Base-by-base conservation (phyloP, 2,113 vertebrate species). In the Charina bottae region DNA sequence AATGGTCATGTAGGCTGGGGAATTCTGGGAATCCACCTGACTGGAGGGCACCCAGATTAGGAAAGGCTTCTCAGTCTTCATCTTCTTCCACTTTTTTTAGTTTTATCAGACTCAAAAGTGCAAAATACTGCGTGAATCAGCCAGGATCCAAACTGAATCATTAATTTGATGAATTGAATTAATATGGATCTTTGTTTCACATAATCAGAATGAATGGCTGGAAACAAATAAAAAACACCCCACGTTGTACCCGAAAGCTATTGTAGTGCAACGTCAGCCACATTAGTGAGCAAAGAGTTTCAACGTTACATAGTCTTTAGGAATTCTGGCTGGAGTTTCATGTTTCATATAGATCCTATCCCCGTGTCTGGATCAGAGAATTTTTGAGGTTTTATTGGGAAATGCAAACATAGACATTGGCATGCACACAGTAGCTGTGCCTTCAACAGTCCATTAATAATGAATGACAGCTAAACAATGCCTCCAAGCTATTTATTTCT, bases 391-490 rank as follows among this genome's bases (percentile, higher is more conserved):
- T 94, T 93, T 89, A 89, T 54, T 53, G n/a, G 92, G 23, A 46
- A 93, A 33, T 55, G 49, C 7, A 86, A 89, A 87, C 83, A 89
- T 64, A 90, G 95, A 62, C 21, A 68, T 28, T 83, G 55, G 72
- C 2, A 2, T 15, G 94, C 89, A 93, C 90, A 94, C 24, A 15
- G 46, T 92, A 59, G 53, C 11, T 95, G 58, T 85, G 95, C 60
- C 87, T 94, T 94, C 93, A 94, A 92, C 11, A 88, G 91, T 37
- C 87, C 33, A 64, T 72, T 95, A 94, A 94, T 83, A 62, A 58
- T 92, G 96, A 49, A 42, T 59, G 10, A 91, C 88, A 84, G 33
- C 85, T 95, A 88, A 92, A 91, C 59, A 91, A 89, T n/a, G 42
- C 42, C 93, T 97, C 93, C 89, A 23, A 78, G 89, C 83, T 78